Conservation (phyloP, 1,140 invertebrate genomes). For the Melitaea cinxia region DNA sequence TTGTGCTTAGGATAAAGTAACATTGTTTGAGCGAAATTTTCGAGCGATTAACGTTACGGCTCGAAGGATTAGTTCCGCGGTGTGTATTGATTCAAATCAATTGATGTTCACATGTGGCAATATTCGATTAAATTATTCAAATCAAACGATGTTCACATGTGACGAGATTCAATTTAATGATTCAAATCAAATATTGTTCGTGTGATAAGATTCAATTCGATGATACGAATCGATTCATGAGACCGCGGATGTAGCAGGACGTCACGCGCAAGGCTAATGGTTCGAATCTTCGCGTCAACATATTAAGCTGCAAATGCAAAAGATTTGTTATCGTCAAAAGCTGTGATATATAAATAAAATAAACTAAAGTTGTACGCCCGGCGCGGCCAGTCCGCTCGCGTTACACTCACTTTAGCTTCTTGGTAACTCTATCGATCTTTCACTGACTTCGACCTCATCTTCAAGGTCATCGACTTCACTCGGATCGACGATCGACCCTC, state of each 20-base stretch:
- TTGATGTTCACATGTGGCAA: not conserved
- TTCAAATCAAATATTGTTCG: too few relatives aligned
- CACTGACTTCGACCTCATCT: slow-evolving; percentile 44
- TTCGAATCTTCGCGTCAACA: slow-evolving; percentile 74
- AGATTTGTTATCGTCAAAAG: slow-evolving; percentile 82
- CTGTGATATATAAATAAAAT: slow-evolving; percentile 80
- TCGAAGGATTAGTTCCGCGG: slow-evolving; percentile 11
- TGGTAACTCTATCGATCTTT: slow-evolving; percentile 45
- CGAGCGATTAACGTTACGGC: slow-evolving; percentile 62
- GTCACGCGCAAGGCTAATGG: slow-evolving; percentile 50
- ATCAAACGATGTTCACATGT: too few relatives aligned
- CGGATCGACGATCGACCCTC: slow-evolving; percentile 45
- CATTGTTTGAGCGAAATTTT: slow-evolving; percentile 71
- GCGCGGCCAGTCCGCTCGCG: slow-evolving; percentile 57
- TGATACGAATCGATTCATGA: not conserved
- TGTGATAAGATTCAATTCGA: too few relatives aligned
- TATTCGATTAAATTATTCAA: too few relatives aligned
- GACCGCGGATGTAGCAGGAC: slow-evolving; percentile 16
- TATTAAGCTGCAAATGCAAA: slow-evolving; percentile 79
- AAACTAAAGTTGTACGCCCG: slow-evolving; percentile 65
- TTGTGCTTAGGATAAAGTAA: slow-evolving; percentile 76
- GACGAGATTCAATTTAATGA: too few relatives aligned
- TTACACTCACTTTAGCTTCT: slow-evolving; percentile 52
- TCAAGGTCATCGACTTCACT: slow-evolving; percentile 43
- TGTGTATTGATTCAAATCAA: not conserved